Evolutionary conservation across 2,113 vertebrate species (phyloP).

Genomic region (Bos javanicus): DNA sequence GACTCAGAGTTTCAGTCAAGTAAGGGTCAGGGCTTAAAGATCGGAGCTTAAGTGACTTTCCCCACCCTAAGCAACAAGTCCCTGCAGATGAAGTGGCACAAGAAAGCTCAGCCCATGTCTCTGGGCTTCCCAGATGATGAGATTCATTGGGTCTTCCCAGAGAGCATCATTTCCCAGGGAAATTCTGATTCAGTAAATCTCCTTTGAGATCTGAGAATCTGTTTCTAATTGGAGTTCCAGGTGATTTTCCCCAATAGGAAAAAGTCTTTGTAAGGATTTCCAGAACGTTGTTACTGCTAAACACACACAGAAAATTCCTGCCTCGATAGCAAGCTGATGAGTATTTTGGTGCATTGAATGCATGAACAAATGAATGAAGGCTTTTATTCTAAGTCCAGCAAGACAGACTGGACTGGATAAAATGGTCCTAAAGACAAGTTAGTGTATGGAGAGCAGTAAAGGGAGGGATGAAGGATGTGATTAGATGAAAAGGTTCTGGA

Average conservation of each 20-base stretch:
- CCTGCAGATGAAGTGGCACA: not conserved
- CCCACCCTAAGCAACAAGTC: not conserved
- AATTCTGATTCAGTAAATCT: not conserved
- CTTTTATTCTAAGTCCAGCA: not conserved
- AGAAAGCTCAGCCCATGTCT: not conserved
- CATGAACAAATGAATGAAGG: not conserved
- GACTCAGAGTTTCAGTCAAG: not conserved
- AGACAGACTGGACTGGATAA: not conserved
- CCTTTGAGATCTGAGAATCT: not conserved
- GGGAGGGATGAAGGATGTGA: not conserved
- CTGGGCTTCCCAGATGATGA: not conserved
- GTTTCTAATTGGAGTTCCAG: not conserved
- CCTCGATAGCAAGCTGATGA: not conserved
- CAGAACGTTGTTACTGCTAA: not conserved
- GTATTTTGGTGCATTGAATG: not conserved
- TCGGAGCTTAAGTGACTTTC: not conserved
- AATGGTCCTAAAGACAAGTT: not conserved
- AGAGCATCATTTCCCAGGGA: not conserved
- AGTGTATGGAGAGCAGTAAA: not conserved
- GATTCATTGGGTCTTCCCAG: not conserved
- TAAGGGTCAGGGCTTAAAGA: not conserved
- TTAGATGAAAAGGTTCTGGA: slow-evolving; percentile 6
- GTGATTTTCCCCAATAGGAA: not conserved
- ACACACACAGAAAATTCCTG: not conserved
- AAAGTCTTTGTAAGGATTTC: not conserved